Evolutionary conservation across 2,797 vertebrate species (phyloP).

Genomic region (Argentina silus): DNA sequence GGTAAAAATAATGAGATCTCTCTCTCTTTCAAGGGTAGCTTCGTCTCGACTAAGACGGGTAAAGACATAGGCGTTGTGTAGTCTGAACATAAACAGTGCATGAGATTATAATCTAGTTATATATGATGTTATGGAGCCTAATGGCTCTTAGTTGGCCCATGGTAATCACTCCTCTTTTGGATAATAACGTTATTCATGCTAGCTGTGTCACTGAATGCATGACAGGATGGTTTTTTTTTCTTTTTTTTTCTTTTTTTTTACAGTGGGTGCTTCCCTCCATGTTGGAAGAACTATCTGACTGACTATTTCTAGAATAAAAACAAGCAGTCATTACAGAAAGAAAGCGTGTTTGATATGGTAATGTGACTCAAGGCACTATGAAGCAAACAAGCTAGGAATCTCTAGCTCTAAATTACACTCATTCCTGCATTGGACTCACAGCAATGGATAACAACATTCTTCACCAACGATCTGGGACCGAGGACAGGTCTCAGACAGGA

Average conservation of each 20-base stretch:
- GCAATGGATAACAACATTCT: not conserved
- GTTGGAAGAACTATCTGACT: slow-evolving; percentile 6
- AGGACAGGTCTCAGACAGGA: slow-evolving; percentile 25
- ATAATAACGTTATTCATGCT: not conserved
- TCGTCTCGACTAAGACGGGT: not conserved
- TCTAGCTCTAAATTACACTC: not conserved
- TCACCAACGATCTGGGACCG: slow-evolving; percentile 26
- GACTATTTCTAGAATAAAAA: slow-evolving; percentile 24
- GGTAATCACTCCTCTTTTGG: not conserved
- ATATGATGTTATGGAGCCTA: not conserved
- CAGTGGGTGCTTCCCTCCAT: not conserved
- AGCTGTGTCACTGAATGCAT: slow-evolving; percentile 1
- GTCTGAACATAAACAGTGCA: not conserved
- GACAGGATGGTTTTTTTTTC: not conserved
- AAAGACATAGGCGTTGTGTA: not conserved
- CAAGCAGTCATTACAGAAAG: slow-evolving; percentile 16
- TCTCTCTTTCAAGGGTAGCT: not conserved
- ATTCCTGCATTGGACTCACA: not conserved
- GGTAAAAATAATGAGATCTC: not conserved
- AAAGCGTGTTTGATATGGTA: slow-evolving; percentile 42
- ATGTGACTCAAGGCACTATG: slow-evolving; percentile 17
- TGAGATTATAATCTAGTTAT: not conserved
- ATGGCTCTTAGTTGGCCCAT: not conserved
- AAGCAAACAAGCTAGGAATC: not conserved
- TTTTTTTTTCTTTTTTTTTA: too few relatives aligned